Base-by-base conservation (phyloP, 2,113 vertebrate genomes). In the Syngnathus floridae region DNA sequence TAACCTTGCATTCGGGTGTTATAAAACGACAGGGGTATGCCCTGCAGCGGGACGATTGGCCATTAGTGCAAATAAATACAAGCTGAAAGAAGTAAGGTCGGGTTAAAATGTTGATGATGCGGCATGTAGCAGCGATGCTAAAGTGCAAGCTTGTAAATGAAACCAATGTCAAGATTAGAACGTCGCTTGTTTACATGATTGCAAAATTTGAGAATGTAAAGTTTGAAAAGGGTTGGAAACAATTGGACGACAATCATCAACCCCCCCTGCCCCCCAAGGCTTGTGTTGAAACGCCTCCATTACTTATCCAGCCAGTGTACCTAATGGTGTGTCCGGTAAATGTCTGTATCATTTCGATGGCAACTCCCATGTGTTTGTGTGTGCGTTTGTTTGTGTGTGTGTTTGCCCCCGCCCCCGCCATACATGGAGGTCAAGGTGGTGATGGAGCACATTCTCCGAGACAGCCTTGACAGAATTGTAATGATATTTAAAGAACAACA, bases 391-490 rank as follows among this genome's bases (percentile, higher is more conserved):
- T 40, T 40, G 16, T 8, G 19, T 19, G 10, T n/a, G 19, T 21
- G n/a, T 38, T 19, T 36, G 31, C 43, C 17, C 9, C 57, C 1
- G 36, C 19, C 35, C 57, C 7, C 22, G 3, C 16, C 49, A 52
- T 5, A 43, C 8, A n/a, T 61, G 58, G 58, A 61, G 38, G 58
- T 61, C 58, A 43, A 41, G 58, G n/a, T 61, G 58, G 5, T 43
- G 58, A 38, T 41, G 38, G 58, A 61, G 58, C 38, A 40, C 38
- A 9, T 41, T 41, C 58, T 12, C 19, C 10, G n/a, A 60, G 58
- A 61, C 14, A 38, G 58, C n/a, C n/a, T 41, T 41, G 58, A 61
- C 58, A 61, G 58, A 38, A 61, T 43, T 61, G 58, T 43, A 43
- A 61, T 22, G 58, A 61, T 43, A 61, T 61, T 61, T 61, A 41